phyloP scores from a whole-genome alignment of 2,113 vertebrate genomes.

The human region DNA sequence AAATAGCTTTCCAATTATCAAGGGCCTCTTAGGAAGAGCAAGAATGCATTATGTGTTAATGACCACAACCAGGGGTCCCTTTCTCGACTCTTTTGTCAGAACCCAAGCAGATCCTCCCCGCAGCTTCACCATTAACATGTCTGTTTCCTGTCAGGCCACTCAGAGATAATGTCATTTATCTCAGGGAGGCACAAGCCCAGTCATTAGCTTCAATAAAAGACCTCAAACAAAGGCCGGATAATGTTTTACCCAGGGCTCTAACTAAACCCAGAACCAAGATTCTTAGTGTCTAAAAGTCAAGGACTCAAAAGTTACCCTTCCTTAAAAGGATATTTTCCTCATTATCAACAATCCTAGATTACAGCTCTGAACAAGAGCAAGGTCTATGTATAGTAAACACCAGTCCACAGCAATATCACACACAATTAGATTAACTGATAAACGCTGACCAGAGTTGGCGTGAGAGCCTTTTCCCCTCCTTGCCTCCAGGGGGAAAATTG shows the following conservation, averaged over 20 bases:
- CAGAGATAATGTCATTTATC: slow-evolving; percentile 93
- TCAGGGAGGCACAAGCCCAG: slow-evolving; percentile 88
- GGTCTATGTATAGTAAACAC: slow-evolving; percentile 65
- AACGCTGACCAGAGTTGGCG: slow-evolving; percentile 70
- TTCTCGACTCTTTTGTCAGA: slow-evolving; percentile 85
- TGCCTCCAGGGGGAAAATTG: slow-evolving; percentile 62
- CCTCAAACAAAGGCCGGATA: slow-evolving; percentile 89
- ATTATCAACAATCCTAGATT: background rate
- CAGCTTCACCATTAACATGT: slow-evolving; percentile 90
- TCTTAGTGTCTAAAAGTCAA: slow-evolving; percentile 75
- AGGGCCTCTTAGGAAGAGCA: slow-evolving; percentile 81
- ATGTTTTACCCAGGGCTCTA: slow-evolving; percentile 83
- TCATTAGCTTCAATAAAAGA: slow-evolving; percentile 91
- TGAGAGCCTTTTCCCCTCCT: slow-evolving; percentile 3
- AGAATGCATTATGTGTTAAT: slow-evolving; percentile 86
- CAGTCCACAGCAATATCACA: slow-evolving; percentile 65
- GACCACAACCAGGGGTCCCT: slow-evolving; percentile 85
- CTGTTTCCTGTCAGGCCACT: slow-evolving; percentile 92
- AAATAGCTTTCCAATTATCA: slow-evolving; percentile 84
- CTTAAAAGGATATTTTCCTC: slow-evolving; percentile 61
- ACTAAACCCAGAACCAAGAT: slow-evolving; percentile 77
- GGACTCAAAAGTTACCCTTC: slow-evolving; percentile 74
- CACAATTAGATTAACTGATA: slow-evolving; percentile 80
- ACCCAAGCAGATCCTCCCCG: slow-evolving; percentile 85
- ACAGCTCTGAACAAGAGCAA: slow-evolving; percentile 47